phyloP scores from a whole-genome alignment of 1,140 invertebrate species.

The Nasonia vitripennis region DNA sequence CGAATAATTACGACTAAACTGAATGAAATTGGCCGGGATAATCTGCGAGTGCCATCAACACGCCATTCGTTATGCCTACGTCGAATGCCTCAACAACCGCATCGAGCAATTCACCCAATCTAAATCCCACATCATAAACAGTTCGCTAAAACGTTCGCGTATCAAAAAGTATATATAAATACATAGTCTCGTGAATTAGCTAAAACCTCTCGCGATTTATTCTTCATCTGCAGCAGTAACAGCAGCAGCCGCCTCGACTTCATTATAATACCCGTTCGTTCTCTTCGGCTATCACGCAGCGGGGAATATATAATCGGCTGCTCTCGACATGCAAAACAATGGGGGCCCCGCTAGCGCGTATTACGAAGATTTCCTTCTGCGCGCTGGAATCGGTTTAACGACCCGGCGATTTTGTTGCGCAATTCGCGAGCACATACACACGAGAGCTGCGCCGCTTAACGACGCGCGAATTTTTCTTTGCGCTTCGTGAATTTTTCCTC shows the following conservation, averaged over 20 bases:
- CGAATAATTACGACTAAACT: no score
- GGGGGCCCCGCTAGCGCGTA: neutral
- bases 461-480: slow-evolving; percentile 57
- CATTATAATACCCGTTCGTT: slow-evolving; percentile 6
- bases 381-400: slow-evolving; percentile 39
- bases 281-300: neutral
- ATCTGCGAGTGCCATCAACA: no score
- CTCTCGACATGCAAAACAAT: slow-evolving; percentile 23
- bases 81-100: no score
- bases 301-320: neutral
- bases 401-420: slow-evolving; percentile 52
- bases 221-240: no score
- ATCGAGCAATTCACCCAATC: no score
- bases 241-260: neutral
- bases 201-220: no score
- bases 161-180: no score
- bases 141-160: no score
- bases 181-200: no score
- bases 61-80: no score
- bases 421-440: slow-evolving; percentile 47
- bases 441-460: slow-evolving; percentile 26
- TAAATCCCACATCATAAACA: no score
- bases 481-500: slow-evolving; percentile 54
- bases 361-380: slow-evolving; percentile 32
- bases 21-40: no score